Base-by-base conservation (phyloP, 2,888 invertebrate species). In the Alloscopus bannaensis region DNA sequence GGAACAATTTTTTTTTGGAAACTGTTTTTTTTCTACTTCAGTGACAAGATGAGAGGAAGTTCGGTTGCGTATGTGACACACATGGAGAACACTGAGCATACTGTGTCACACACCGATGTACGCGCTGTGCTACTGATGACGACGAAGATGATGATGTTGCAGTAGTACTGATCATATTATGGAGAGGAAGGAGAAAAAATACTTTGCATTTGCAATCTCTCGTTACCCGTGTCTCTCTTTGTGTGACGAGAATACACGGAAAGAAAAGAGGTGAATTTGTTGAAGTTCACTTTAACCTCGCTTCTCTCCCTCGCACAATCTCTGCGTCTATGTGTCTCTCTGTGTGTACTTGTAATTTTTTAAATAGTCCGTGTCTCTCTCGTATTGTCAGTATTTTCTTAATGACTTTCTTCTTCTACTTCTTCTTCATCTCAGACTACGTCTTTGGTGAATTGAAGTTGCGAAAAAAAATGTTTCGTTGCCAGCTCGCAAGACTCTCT, bases 281-380 rank as follows among this genome's bases (percentile, higher is more conserved):
- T 64, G 40, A 64, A 42, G 64, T 64, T 64, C 64, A 64, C 64
- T 40, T 42, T 40, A 11, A 20, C 8, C n/a, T 36, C n/a, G n/a
- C 3, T n/a, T 13, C 13, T 13, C 36, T 36, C 36, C 36, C 13
- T 36, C 36, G 36, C 13, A 36, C 13, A 8, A 6, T 13, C 36
- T 36, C 6, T 13, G 36, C 13, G 13, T 8, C 13, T 8, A 36
- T 8, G 8, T 8, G 8, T 8, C 36, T 36, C 18, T 18, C 45
- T 45, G n/a, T 16, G 45, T 45, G 3, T 16, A 16, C 22, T 4
- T n/a, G n/a, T n/a, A n/a, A n/a, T 18, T 52, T 52, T 52, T 22
- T 52, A 22, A 22, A 52, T 36, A 52, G 18, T 45, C 4, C n/a
- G 13, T 45, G 4, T 45, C n/a, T 45, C n/a, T 45, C n/a, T 45